Evolutionary conservation across 2,888 invertebrate species (phyloP).

Genomic region (Malthinus flaveolus): DNA sequence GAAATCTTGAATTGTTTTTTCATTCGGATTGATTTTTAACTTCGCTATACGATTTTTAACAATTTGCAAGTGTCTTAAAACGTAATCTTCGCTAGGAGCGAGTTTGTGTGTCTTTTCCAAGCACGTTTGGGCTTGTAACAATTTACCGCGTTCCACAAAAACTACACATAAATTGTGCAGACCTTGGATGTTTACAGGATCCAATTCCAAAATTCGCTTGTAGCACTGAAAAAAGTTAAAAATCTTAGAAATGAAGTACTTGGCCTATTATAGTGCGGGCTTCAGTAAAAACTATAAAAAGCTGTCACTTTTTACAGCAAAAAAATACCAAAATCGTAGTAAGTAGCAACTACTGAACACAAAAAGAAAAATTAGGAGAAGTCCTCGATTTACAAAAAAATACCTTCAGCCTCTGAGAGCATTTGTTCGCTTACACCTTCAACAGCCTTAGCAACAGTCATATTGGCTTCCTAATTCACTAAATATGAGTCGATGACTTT

Average conservation of each 20-base stretch:
- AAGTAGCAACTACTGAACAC: no score
- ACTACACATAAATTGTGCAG: constrained; percentile 96
- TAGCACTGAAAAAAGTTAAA: constrained; percentile 72
- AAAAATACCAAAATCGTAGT: no score
- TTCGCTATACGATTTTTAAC: constrained; percentile 71
- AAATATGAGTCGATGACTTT: no score
- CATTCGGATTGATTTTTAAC: constrained; percentile 45
- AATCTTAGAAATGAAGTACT: background rate
- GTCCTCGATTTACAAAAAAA: no score
- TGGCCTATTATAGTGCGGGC: no score
- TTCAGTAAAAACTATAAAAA: no score
- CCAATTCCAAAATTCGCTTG: constrained; percentile 80
- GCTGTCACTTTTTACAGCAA: no score
- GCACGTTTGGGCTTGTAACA: constrained; percentile 84
- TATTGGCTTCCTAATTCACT: no score
- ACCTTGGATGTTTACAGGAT: constrained; percentile 91
- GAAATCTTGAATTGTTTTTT: constrained; percentile 47
- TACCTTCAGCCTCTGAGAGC: no score
- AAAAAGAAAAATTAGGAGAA: no score
- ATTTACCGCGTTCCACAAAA: constrained; percentile 86
- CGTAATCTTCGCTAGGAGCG: constrained; percentile 90
- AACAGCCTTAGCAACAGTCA: no score
- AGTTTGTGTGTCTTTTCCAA: constrained; percentile 77
- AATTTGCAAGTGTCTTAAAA: constrained; percentile 85
- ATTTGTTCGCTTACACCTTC: no score